Conservation (phyloP, 2,797 vertebrate species). For the Microhierax caerulescens region DNA sequence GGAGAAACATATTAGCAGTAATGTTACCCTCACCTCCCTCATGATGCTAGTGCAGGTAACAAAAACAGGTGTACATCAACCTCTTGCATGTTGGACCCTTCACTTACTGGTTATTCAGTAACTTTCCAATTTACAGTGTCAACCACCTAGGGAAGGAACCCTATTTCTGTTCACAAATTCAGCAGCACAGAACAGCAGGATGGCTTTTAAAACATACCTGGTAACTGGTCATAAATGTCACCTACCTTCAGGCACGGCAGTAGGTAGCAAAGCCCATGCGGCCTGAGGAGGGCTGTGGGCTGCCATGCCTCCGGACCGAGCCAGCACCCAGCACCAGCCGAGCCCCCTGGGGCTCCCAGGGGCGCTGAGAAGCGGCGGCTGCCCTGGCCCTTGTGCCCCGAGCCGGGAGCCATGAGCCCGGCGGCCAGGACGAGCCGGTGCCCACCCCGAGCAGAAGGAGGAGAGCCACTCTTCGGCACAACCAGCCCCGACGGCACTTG, state of each 20-base stretch:
- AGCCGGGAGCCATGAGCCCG: neutral
- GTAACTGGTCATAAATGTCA: neutral
- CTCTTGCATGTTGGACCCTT: neutral
- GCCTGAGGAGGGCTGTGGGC: neutral
- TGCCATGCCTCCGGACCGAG: rapidly evolving
- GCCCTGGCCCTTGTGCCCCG: too few relatives aligned
- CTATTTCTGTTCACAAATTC: neutral
- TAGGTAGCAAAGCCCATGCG: neutral
- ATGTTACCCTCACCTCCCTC: neutral
- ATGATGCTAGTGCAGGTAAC: neutral
- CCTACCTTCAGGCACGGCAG: rapidly evolving
- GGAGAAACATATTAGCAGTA: neutral
- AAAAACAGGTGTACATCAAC: neutral
- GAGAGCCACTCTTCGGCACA: rapidly evolving
- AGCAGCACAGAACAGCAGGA: neutral
- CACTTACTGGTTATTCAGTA: neutral
- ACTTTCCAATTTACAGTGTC: neutral
- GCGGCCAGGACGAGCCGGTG: too few relatives aligned
- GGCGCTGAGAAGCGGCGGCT: neutral
- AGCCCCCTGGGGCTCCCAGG: neutral
- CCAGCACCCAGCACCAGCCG: rapidly evolving
- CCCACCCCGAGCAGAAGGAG: neutral
- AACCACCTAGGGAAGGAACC: neutral
- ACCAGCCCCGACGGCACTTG: neutral
- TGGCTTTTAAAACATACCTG: neutral